phyloP scores from a whole-genome alignment of 2,797 vertebrate genomes.

The Cuculus canorus region DNA sequence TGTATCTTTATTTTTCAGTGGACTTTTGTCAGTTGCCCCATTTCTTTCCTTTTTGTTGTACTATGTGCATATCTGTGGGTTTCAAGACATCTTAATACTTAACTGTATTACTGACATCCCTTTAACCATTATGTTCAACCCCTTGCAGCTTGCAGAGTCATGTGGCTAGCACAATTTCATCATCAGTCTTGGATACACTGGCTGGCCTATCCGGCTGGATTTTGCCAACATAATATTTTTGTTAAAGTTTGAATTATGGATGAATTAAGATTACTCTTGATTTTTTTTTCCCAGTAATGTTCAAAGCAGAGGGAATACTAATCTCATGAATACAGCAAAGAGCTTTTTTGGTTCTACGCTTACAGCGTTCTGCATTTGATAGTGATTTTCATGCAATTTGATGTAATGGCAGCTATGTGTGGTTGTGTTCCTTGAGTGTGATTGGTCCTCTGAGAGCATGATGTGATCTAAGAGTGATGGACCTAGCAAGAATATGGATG shows the following conservation, averaged over 20 bases:
- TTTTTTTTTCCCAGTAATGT: background rate
- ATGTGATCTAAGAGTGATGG: background rate
- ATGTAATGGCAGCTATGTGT: background rate
- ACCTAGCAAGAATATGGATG: background rate
- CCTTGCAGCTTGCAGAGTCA: background rate
- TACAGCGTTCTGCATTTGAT: background rate
- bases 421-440: background rate
- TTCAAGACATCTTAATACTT: accelerated
- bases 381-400: background rate
- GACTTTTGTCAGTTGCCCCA: background rate
- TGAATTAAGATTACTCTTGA: background rate
- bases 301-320: background rate
- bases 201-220: background rate
- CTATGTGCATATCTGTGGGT: background rate
- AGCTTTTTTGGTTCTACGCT: background rate
- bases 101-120: background rate
- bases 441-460: background rate
- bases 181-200: background rate
- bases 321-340: background rate
- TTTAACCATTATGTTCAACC: accelerated
- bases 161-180: background rate
- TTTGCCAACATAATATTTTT: background rate
- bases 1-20: background rate
- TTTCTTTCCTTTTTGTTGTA: background rate
- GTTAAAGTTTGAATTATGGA: background rate